Evolutionary conservation across 2,113 vertebrate species (phyloP).

Genomic region (Perognathus longimembris): DNA sequence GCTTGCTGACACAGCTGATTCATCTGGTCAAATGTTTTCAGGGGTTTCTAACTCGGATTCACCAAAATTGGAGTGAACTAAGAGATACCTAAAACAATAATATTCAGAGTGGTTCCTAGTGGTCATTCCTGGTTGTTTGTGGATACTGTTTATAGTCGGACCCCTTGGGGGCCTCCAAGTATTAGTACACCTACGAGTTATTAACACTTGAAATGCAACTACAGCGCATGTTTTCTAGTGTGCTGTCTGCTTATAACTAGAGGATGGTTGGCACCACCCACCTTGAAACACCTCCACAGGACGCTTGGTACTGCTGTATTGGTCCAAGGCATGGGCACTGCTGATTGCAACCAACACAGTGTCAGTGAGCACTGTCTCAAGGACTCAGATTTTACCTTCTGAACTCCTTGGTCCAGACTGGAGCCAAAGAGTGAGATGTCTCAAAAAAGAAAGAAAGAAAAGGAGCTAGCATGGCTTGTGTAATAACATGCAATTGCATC

Average conservation of each 20-base stretch:
- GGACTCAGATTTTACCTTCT: slow-evolving; percentile 60
- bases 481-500: background rate
- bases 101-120: slow-evolving; percentile 30
- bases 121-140: slow-evolving; percentile 31
- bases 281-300: background rate
- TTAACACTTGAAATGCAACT: slow-evolving; percentile 84
- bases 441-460: background rate
- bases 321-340: background rate
- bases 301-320: slow-evolving; percentile 3
- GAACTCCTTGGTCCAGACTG: slow-evolving; percentile 23
- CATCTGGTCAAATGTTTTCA: slow-evolving; percentile 74
- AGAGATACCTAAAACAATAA: slow-evolving; percentile 14
- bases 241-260: background rate
- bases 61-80: background rate
- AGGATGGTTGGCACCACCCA: background rate
- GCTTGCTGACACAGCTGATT: slow-evolving; percentile 82
- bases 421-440: background rate
- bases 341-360: slow-evolving; percentile 3
- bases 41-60: slow-evolving; percentile 79
- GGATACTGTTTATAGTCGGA: slow-evolving; percentile 26
- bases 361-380: slow-evolving; percentile 9
- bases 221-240: slow-evolving; percentile 68
- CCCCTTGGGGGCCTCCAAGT: slow-evolving; percentile 57
- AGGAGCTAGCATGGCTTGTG: slow-evolving; percentile 52
- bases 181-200: slow-evolving; percentile 78